Percentiles rank a stretch among this genome's conserved stretches.
Conservation (phyloP, 2,888 invertebrate species). For the Harmothoe impar region DNA sequence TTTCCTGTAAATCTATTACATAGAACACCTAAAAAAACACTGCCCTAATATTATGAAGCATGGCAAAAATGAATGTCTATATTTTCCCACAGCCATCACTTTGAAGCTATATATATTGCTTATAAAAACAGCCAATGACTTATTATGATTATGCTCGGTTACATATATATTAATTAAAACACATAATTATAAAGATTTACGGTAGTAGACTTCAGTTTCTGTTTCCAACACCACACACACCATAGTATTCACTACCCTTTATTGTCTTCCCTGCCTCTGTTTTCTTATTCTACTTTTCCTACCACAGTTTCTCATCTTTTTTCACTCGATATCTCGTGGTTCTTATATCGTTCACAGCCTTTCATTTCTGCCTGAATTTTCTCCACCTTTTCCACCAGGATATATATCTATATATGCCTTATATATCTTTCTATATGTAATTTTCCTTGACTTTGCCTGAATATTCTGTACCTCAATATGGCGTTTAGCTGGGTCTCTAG, state of each 20-base stretch:
- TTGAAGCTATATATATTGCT: conserved; percentile 34
- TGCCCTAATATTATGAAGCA: not conserved
- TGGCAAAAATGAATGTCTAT: conserved; percentile 62
- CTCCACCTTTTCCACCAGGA: conserved; percentile 10
- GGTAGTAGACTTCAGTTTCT: conserved; percentile 42
- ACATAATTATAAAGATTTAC: not conserved
- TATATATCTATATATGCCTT: conserved; percentile 29
- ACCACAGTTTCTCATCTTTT: conserved; percentile 4
- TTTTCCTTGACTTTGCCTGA: conserved; percentile 55
- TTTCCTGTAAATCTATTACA: not conserved
- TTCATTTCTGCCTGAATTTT: conserved; percentile 39
- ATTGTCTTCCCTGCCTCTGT: conserved; percentile 51
- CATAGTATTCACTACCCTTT: conserved; percentile 27
- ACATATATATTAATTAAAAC: not conserved
- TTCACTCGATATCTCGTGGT: conserved; percentile 31
- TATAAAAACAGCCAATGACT: conserved; percentile 7
- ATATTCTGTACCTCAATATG: conserved; percentile 18
- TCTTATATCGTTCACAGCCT: not conserved
- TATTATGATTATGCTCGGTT: conserved; percentile 35
- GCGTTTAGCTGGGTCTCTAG: conserved; percentile 30
- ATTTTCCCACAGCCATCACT: conserved; percentile 22
- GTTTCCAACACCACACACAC: conserved; percentile 44
- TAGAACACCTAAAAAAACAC: conserved; percentile 14
- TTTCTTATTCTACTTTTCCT: conserved; percentile 47
- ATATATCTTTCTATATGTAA: conserved; percentile 27